Base-by-base conservation (phyloP, 2,797 vertebrate species). In the Urophycis tenuis region DNA sequence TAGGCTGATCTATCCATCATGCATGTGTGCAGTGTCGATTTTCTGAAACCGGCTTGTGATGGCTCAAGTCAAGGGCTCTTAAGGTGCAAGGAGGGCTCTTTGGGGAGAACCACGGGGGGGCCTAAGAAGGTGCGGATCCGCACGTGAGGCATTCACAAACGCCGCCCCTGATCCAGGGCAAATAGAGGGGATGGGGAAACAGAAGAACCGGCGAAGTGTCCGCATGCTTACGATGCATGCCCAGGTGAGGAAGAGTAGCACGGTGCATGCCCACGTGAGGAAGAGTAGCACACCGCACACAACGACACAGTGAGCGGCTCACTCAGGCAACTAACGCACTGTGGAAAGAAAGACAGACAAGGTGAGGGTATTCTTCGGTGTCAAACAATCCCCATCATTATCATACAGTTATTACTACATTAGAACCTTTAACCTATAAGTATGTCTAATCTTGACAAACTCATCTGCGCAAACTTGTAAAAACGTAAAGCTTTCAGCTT, bases 171-270 rank as follows among this genome's bases (percentile, higher is more conserved):
- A 10, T 32, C 1, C 9, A 6, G 8, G 32, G 10, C 81, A 80
- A 79, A 81, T 78, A 79, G 75, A 77, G 60, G 72, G 81, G 76
- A 77, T 73, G 0, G 29, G 53, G n/a, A 80, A 49, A 64, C 2
- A 33, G 74, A 73, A 83, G 67, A 25, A 60, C 22, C 85, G 80
- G 76, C 85, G 81, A 74, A 34, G 76, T 81, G 71, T 19, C 72
- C 77, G 49, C 89, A 89, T 89, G 89, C 90, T 84, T 30, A 79
- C 78, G 85, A 83, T 2, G 70, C 88, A 89, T 88, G 86, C 85
- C 83, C 69, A 35, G 39, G 19, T 8, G 53, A 78, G 53, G 81
- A 53, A 31, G 79, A 84, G 81, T 1, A 76, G 80, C 80, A 80
- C 78, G 85, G 84, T 2, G 70, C 88, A 89, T 88, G 86, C 85